Conservation (phyloP, 23 tunicate genomes). For the Diplosoma virens region DNA sequence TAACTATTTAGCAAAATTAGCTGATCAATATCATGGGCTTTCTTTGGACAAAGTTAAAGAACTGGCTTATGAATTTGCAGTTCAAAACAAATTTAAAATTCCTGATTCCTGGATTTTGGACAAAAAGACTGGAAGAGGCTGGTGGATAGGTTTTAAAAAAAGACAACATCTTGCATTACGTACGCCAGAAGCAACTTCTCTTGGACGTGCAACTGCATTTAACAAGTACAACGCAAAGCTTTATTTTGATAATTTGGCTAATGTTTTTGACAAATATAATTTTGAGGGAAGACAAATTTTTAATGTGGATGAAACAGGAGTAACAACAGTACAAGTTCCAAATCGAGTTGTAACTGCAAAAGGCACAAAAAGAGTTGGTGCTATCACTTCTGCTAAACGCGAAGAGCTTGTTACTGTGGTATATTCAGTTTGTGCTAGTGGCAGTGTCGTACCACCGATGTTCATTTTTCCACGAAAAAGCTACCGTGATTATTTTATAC, state of each 20-base stretch:
- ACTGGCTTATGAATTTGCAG: slow-evolving; percentile 17
- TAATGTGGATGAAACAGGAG: slow-evolving; percentile 20
- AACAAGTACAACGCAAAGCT: neutral
- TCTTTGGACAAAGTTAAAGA: too few relatives aligned
- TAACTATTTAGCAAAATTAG: neutral
- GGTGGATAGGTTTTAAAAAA: too few relatives aligned
- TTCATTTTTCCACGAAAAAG: slow-evolving; percentile 8
- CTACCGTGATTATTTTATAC: slow-evolving; percentile 4
- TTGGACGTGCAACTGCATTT: slow-evolving; percentile 16
- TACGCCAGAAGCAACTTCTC: slow-evolving; percentile 7
- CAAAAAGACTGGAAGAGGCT: neutral
- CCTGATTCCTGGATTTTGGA: neutral
- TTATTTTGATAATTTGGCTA: slow-evolving; percentile 15
- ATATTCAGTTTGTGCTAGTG: neutral
- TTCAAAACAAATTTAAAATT: neutral
- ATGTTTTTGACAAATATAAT: slow-evolving; percentile 1
- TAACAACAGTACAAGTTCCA: slow-evolving; percentile 3
- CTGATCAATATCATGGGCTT: slow-evolving; percentile 22
- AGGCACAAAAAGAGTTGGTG: slow-evolving; percentile 15
- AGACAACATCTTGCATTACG: neutral
- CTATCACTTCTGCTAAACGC: slow-evolving; percentile 6
- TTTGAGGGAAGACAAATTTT: slow-evolving; percentile 21
- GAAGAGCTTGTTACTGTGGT: slow-evolving; percentile 4
- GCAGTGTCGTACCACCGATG: slow-evolving; percentile 8
- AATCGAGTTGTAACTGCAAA: neutral